These are phyloP conservation scores for Phalacrocorax brasilianus DNA, from an alignment of 2,113 vertebrate genomes.

Conservation along the genomic window DNA sequence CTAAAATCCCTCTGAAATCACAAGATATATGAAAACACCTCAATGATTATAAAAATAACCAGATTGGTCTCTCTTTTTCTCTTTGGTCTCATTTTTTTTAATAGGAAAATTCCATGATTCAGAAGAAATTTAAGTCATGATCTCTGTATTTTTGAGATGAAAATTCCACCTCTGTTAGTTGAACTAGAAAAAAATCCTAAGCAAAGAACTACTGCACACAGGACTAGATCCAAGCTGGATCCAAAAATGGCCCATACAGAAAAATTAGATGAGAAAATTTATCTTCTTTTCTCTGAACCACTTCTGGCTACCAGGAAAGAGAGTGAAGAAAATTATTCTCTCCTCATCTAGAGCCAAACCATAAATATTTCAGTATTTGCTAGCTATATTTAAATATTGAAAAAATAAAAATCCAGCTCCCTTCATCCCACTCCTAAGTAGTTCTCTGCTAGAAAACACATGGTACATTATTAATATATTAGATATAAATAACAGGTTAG, in stretches of 20 bases:
- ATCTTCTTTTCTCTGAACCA: background rate
- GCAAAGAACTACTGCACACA: background rate
- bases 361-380: slow-evolving; percentile 24
- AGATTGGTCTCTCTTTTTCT: background rate
- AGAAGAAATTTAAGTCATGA: background rate
- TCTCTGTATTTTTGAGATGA: background rate
- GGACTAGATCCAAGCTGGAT: background rate
- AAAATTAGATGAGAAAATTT: background rate
- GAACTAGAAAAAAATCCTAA: background rate
- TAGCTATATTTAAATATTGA: slow-evolving; percentile 9
- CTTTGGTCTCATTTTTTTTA: background rate
- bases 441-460: background rate
- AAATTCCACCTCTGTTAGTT: background rate
- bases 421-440: background rate
- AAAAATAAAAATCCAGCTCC: background rate
- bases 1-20: background rate
- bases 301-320: background rate
- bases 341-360: background rate
- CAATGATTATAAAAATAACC: background rate
- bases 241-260: background rate
- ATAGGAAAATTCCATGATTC: background rate
- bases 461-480: background rate
- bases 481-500: background rate
- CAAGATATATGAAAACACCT: background rate
- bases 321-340: background rate